Base-by-base conservation (phyloP, 2,113 vertebrate genomes). In the Mirounga angustirostris region DNA sequence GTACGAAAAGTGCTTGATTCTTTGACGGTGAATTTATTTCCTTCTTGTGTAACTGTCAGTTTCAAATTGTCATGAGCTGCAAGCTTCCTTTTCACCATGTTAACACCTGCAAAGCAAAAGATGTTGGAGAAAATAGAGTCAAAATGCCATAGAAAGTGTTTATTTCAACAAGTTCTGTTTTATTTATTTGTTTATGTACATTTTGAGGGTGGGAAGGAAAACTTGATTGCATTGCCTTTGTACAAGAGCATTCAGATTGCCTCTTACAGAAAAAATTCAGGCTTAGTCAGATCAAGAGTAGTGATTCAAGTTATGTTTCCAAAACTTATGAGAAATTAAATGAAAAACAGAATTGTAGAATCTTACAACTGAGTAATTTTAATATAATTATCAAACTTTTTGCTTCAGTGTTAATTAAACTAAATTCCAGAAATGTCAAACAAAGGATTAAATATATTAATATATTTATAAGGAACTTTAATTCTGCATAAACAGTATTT, bases 31-130 rank as follows among this genome's bases (percentile, higher is more conserved):
- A 99, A 99, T 95, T 99, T 99, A 96, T 99, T 98, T 81, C 99
- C 99, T 0, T 98, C 99, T 98, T 99, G 99, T 33, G 99, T 98
- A 76, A 99, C 99, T 89, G 33, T 99, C 91, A 99, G 10, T 95
- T 99, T 99, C 98, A 99, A 98, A 74, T 99, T 99, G 95, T 99
- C 99, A 5, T 99, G 99, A 91, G 99, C 98, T 0, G 99, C 99
- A 95, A 99, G 97, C 84, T 99, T 99, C 73, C 99, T 99, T 94
- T 99, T 99, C 98, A 99, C 63, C 5, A 99, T 0, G 22, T 99
- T 99, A 78, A 99, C 0, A 43, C 99, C 99, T 99, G 91, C 9
- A 74, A 96, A 98, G 85, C 19, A 9, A 95, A 82, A 81, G 65
- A 94, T 59, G 28, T 50, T 7, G 74, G 52, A 30, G 61, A 69